Conservation (phyloP, 2,888 invertebrate species). For the Tetropium fuscum region DNA sequence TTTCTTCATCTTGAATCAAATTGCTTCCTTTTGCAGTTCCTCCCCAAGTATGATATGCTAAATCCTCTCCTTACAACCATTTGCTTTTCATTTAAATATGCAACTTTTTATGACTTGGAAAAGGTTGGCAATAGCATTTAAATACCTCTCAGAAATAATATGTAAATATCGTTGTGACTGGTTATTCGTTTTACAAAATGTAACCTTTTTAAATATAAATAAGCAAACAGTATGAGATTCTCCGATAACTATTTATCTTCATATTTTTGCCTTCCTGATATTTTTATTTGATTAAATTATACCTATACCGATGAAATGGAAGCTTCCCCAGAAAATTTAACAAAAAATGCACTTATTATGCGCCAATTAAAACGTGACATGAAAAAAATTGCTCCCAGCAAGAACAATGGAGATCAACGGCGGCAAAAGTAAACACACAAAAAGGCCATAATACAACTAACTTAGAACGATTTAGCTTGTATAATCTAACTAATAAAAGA, state of each 20-base stretch:
- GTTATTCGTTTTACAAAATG: too few species aligned
- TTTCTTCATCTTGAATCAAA: too few species aligned
- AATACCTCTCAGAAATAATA: too few species aligned
- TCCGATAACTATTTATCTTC: slow-evolving; percentile 22
- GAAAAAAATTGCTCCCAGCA: slow-evolving; percentile 16
- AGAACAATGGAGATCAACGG: slow-evolving; percentile 27
- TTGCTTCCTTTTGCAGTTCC: too few species aligned
- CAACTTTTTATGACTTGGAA: too few species aligned
- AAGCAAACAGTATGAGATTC: too few species aligned
- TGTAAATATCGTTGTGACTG: too few species aligned
- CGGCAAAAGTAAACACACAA: slow-evolving; percentile 30
- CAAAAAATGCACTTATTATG: slow-evolving; percentile 23
- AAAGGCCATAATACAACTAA: slow-evolving; percentile 33
- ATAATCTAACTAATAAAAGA: slow-evolving; percentile 45
- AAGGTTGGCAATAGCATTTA: too few species aligned
- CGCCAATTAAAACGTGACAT: slow-evolving; percentile 21
- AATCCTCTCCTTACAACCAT: too few species aligned
- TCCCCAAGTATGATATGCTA: too few species aligned
- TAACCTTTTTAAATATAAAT: too few species aligned
- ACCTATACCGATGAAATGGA: not conserved
- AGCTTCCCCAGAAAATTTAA: not conserved
- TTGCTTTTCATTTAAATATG: too few species aligned
- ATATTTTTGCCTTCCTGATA: not conserved
- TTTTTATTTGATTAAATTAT: slow-evolving; percentile 7
- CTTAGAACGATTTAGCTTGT: slow-evolving; percentile 29